Base-by-base conservation (phyloP, 37 sponge, comb jelly and placozoan genomes). In the Beroe ovata region DNA sequence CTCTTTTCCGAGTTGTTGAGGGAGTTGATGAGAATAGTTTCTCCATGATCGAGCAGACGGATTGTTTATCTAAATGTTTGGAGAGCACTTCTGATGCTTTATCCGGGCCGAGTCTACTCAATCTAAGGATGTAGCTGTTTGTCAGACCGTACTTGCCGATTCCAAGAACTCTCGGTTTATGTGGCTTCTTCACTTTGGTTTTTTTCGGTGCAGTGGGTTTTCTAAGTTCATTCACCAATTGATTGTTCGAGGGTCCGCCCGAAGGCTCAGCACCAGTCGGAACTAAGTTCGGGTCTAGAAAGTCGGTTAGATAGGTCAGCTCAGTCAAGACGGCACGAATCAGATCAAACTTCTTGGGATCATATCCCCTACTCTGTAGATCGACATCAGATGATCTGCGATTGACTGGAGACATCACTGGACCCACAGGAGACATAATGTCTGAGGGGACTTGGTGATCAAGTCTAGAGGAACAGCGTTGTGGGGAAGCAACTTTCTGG, bases 111-210 rank as follows among this genome's bases (percentile, higher is more conserved):
- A 77, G 84, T 42, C 33, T 39, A 42, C 54, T 77, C 26, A 77
- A 54, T 20, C 84, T 77, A 2, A 77, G 84, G 28, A 77, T 77
- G 47, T 77, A 77, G 21, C 84, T 77, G 84, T 77, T 77, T 1
- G 84, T 77, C 26, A 77, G 47, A 40, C 84, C 84, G 28, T 77
- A 77, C 20, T 62, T 62, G 21, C 28, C 29, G 28, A 20, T 62
- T 6, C 63, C 63, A 62, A 3, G 23, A 20, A 20, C 63, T 42
- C 84, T 0, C 6, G 84, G 23, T 20, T 20, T 26, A 34, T 16
- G 38, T 1, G 30, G 18, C 41, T 77, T 77, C 47, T 33, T 22
- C 6, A 6, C 33, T 32, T 34, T 26, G 16, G 35, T 66, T 66
- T 66, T 26, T 66, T 32, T 66, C 2, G 69, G 69, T 8, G 14